Conservation (phyloP, 2,888 invertebrate genomes). For the Brenthis hecate region DNA sequence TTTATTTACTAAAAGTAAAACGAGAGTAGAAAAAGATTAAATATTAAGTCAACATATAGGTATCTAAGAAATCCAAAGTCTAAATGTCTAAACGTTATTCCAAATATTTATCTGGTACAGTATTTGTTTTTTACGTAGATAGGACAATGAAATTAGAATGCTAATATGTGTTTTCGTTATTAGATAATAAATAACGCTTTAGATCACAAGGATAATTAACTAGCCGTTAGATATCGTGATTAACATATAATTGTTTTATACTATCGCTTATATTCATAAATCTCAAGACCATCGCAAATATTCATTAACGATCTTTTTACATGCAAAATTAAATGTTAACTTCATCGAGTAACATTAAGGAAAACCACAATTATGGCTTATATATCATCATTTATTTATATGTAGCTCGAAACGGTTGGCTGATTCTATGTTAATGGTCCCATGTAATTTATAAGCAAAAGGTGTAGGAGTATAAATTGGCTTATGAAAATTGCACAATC, state of each 20-base stretch:
- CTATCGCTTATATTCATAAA: constrained; percentile 64
- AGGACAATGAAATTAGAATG: no score
- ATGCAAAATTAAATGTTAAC: constrained; percentile 37
- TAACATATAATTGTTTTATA: constrained; percentile 74
- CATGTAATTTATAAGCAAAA: constrained; percentile 15
- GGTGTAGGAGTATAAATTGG: constrained; percentile 3
- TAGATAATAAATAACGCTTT: no score
- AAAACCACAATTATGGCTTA: constrained; percentile 41
- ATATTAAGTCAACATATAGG: no score
- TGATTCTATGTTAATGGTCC: constrained; percentile 24
- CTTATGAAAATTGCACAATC: not conserved
- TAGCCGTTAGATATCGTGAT: constrained; percentile 42
- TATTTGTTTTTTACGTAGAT: no score
- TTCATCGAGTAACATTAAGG: constrained; percentile 33
- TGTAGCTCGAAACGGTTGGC: constrained; percentile 33
- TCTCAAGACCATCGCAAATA: constrained; percentile 54
- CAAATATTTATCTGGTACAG: no score
- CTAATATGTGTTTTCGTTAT: no score
- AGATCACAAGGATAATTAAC: no score
- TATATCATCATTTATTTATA: constrained; percentile 30
- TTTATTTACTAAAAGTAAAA: no score
- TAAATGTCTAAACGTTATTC: no score
- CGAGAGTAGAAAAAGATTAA: no score
- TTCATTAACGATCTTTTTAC: constrained; percentile 36
- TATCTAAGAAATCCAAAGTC: no score